Evolutionary conservation across 2,113 vertebrate species (phyloP), one percentile per base, ranked within the genome.

Genomic region (Pardalotus punctatus): DNA sequence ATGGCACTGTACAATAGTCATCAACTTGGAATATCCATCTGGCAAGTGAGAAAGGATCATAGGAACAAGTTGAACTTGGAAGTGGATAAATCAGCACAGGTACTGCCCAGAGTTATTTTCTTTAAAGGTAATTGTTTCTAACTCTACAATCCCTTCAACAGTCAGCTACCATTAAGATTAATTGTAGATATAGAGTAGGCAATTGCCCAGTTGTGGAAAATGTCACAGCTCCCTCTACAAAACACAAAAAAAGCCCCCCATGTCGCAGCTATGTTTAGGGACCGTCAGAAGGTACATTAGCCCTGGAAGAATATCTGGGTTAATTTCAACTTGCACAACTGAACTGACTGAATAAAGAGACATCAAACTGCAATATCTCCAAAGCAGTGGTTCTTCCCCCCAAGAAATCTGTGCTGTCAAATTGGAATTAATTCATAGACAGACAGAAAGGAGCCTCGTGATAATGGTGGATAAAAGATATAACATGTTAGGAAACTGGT

Each of bases 221-320:
- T 58, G 6, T n/a, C 23, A 33, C 36, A 81, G 12, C 16, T 69
- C 11, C 35, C 14, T 53, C 36, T 76, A 50, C 35, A 62, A 87
- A 88, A 33, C 7, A 19, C 21, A 62, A 61, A 57, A 11, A 51
- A 77, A 24, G 13, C 0, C 1, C 0, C 5, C 4, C 5, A 43
- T 2, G 2, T 18, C 31, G 4, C 17, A 57, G 33, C 28, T 79
- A 4, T 38, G 36, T 48, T 38, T 74, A 66, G 31, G 14, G 19
- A 10, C 16, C 56, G 31, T 36, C 31, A 56, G 43, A 78, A 50
- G 12, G 9, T 2, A 1, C 36, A 17, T 54, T 40, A 42, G 6
- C 3, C 18, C 22, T 14, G 5, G 10, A 88, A 72, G 22, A 36
- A 45, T 35, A 73, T 6, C 14, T 45, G n/a, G 1, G 7, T 64